A percentile compares a stretch with the other conserved stretches of the same genome.
Conservation (phyloP, 2,797 vertebrate genomes). For the Esox masquinongy region DNA sequence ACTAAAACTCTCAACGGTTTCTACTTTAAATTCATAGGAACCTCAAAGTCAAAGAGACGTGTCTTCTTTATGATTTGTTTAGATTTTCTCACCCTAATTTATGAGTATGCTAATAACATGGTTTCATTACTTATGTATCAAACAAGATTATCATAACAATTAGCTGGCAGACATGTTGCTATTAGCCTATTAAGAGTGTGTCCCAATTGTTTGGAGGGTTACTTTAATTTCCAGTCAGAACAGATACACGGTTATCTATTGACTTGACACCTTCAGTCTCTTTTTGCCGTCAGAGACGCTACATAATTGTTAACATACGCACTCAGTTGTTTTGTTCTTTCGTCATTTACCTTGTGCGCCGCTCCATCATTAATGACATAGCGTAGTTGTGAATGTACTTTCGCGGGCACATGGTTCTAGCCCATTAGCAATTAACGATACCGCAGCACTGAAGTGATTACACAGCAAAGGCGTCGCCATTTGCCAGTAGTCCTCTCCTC, state of each 20-base stretch:
- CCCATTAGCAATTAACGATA: constrained; percentile 41
- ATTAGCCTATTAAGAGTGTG: constrained; percentile 61
- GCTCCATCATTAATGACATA: neutral
- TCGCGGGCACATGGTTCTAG: constrained; percentile 11
- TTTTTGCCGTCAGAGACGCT: neutral
- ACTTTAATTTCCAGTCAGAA: constrained; percentile 58
- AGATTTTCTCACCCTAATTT: constrained; percentile 38
- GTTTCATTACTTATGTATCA: constrained; percentile 57
- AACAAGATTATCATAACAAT: constrained; percentile 61
- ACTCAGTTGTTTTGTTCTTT: neutral
- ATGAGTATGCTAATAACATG: constrained; percentile 50
- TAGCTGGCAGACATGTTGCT: constrained; percentile 56
- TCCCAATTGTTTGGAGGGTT: constrained; percentile 60
- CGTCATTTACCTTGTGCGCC: neutral
- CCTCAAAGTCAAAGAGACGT: constrained; percentile 44
- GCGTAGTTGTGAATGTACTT: neutral
- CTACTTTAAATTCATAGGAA: constrained; percentile 39
- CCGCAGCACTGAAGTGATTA: constrained; percentile 21
- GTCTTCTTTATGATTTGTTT: constrained; percentile 43
- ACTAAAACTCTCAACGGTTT: neutral
- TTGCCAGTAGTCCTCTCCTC: neutral
- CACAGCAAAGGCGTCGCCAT: constrained; percentile 23
- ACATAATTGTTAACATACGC: neutral
- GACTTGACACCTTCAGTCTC: neutral
- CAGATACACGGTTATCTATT: constrained; percentile 49